Evolutionary conservation across 2,888 invertebrate species (phyloP).

Genomic region (Eupithecia abbreviata): DNA sequence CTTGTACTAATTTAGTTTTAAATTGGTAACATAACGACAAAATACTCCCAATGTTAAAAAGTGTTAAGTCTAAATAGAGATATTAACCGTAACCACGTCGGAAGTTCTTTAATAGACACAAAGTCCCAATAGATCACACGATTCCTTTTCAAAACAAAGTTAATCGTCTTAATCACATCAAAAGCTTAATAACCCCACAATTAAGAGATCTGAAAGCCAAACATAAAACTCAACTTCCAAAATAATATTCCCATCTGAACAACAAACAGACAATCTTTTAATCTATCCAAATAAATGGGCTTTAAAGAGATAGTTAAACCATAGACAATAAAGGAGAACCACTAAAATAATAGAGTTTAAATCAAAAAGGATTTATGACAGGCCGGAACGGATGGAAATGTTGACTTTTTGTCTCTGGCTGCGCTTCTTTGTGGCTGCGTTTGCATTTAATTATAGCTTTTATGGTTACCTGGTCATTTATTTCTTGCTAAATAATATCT

Average conservation of each 20-base stretch:
- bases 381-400: constrained; percentile 55
- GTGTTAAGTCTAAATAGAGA: not conserved
- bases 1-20: not conserved
- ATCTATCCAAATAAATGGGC: constrained; percentile 34
- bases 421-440: constrained; percentile 10
- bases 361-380: constrained; percentile 63
- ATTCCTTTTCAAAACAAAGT: constrained; percentile 45
- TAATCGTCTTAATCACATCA: constrained; percentile 31
- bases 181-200: constrained; percentile 25
- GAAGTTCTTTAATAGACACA: not conserved
- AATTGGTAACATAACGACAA: not conserved
- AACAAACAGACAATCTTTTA: constrained; percentile 31
- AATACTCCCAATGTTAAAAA: not conserved
- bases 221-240: constrained; percentile 31
- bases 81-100: not conserved
- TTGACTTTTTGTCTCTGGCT: constrained; percentile 48
- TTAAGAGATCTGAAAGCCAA: constrained; percentile 31
- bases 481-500: not conserved
- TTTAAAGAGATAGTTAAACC: constrained; percentile 60
- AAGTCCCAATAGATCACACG: constrained; percentile 1
- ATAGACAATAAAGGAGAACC: constrained; percentile 64
- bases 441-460: not conserved
- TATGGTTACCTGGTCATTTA: not conserved
- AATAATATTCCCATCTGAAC: constrained; percentile 33
- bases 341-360: constrained; percentile 68